A percentile compares a stretch with the other conserved stretches of the same genome.
These are phyloP conservation scores for Lepidurus apus DNA, from an alignment of 1,140 invertebrate species.

Conservation along the genomic window DNA sequence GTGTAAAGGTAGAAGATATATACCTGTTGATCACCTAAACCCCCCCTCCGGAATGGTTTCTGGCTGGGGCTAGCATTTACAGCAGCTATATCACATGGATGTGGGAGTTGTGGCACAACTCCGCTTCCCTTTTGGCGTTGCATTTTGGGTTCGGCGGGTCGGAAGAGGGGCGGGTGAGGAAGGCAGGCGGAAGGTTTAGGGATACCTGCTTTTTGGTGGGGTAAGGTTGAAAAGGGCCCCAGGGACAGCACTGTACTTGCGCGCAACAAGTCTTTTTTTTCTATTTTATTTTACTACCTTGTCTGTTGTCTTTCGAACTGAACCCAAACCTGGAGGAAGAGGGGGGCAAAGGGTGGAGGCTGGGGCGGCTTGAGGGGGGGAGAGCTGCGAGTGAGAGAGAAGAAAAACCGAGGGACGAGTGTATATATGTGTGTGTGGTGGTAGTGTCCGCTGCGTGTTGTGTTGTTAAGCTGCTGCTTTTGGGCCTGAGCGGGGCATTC, in stretches of 20 bases:
- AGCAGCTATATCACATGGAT: slow-evolving; percentile 10
- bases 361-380: not conserved
- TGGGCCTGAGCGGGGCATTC: not conserved
- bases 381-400: not conserved
- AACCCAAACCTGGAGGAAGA: slow-evolving; percentile 9
- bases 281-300: not conserved
- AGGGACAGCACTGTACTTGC: not conserved
- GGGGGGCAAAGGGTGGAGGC: not conserved
- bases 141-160: slow-evolving; percentile 9
- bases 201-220: slow-evolving; percentile 5
- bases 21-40: not conserved
- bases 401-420: slow-evolving; percentile 11
- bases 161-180: not conserved
- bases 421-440: not conserved
- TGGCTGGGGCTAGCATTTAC: not conserved
- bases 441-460: slow-evolving; percentile 3
- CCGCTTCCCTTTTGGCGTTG: not conserved
- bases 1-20: not conserved
- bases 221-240: slow-evolving; percentile 1
- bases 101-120: not conserved
- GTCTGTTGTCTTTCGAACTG: slow-evolving; percentile 13
- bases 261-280: slow-evolving; percentile 4
- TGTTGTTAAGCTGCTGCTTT: not conserved
- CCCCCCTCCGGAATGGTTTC: not conserved
- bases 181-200: not conserved